Evolutionary conservation across 1,140 invertebrate species (phyloP).

Genomic region (Pemphigus obesinymphae): DNA sequence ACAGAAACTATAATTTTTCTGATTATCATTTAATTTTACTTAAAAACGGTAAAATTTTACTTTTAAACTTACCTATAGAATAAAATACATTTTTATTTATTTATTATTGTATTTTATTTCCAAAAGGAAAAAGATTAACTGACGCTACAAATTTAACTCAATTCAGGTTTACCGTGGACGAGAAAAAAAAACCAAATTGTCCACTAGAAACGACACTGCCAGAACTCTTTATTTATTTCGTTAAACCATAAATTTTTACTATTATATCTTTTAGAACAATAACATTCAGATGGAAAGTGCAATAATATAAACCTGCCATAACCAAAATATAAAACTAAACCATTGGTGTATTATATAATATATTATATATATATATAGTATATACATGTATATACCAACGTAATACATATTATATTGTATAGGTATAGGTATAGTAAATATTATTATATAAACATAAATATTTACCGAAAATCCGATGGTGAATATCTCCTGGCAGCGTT

Average conservation of each 20-base stretch:
- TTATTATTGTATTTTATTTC: too few species aligned
- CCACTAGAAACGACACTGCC: constrained; percentile 18
- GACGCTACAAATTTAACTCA: not conserved
- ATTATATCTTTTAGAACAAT: constrained; percentile 40
- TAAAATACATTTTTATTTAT: too few species aligned
- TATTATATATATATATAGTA: not conserved
- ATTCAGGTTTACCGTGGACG: not conserved
- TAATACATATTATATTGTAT: too few species aligned
- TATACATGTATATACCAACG: not conserved
- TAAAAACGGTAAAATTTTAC: too few species aligned
- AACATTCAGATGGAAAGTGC: constrained; percentile 31
- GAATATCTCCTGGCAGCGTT: constrained; percentile 34
- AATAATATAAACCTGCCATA: constrained; percentile 39
- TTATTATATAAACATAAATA: constrained; percentile 19
- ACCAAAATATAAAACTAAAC: constrained; percentile 23
- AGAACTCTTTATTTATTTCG: constrained; percentile 5
- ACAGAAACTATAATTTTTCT: too few species aligned
- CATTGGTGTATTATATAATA: not conserved
- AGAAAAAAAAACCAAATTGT: constrained; percentile 5
- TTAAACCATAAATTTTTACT: constrained; percentile 28
- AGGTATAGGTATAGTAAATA: too few species aligned
- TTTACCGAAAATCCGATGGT: constrained; percentile 5
- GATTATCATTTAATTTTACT: too few species aligned
- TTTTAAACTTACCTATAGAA: too few species aligned
- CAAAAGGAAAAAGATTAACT: too few species aligned